Conservation (phyloP, 2,113 vertebrate genomes). For the Microcebus tavaratra region DNA sequence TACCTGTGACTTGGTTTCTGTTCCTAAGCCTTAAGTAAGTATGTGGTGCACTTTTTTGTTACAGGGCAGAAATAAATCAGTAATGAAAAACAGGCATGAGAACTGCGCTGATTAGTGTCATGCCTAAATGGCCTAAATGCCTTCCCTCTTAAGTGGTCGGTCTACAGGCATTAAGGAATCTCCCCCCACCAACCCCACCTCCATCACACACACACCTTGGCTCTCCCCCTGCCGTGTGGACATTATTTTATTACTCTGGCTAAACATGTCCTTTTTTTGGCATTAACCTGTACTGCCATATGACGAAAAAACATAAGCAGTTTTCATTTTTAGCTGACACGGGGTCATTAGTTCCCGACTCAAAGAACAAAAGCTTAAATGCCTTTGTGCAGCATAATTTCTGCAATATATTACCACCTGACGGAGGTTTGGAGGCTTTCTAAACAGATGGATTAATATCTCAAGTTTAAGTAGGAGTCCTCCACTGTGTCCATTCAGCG, state of each 20-base stretch:
- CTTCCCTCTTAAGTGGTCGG: conserved; percentile 54
- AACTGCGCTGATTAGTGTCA: conserved; percentile 29
- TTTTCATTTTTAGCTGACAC: conserved; percentile 86
- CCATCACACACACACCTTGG: neutral
- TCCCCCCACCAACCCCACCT: conserved; percentile 60
- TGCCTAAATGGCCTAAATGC: neutral
- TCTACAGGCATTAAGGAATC: conserved; percentile 44
- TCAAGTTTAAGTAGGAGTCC: conserved; percentile 89
- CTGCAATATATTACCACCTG: conserved; percentile 88
- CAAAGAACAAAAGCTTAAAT: conserved; percentile 84
- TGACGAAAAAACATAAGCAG: conserved; percentile 83
- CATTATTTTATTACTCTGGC: conserved; percentile 81
- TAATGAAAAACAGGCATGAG: conserved; percentile 54
- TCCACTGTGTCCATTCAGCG: conserved; percentile 82
- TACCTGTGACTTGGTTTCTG: conserved; percentile 67
- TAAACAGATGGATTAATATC: conserved; percentile 87
- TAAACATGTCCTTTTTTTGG: conserved; percentile 80
- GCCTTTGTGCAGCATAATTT: conserved; percentile 84
- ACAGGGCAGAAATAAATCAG: conserved; percentile 74
- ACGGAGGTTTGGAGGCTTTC: conserved; percentile 80
- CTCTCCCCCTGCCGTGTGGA: neutral
- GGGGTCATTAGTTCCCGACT: conserved; percentile 85
- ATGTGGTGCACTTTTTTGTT: conserved; percentile 33
- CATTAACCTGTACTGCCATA: conserved; percentile 83
- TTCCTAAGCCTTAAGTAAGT: conserved; percentile 57